phyloP scores from a whole-genome alignment of 2,113 vertebrate species.

The Dromiciops gliroides region DNA sequence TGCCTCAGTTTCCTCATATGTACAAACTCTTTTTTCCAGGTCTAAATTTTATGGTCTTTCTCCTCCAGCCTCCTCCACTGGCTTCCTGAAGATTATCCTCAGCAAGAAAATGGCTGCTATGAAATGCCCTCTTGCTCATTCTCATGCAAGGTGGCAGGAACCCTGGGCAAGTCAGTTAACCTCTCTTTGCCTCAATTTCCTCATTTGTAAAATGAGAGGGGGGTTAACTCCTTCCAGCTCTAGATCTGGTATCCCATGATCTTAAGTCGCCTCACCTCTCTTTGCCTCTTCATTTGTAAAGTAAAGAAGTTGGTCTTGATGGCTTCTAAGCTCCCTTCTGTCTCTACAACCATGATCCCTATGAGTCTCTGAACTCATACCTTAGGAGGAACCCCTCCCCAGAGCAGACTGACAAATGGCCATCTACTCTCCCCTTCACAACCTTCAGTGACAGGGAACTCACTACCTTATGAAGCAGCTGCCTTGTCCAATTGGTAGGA shows the following conservation, averaged over 20 bases:
- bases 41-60: neutral
- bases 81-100: neutral
- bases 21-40: neutral
- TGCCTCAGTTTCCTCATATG: neutral
- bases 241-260: too few species aligned
- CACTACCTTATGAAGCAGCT: neutral
- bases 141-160: neutral
- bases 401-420: neutral
- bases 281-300: neutral
- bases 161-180: neutral
- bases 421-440: neutral
- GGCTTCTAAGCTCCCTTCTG: neutral
- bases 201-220: too few species aligned
- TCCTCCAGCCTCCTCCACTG: neutral
- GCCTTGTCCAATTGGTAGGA: neutral
- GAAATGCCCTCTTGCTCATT: neutral
- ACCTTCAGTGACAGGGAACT: neutral
- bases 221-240: too few species aligned
- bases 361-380: neutral
- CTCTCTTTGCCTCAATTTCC: too few species aligned
- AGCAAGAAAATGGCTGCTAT: neutral
- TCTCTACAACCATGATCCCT: neutral
- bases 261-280: neutral
- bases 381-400: neutral
- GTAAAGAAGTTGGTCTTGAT: neutral